These are phyloP conservation scores for Nannospalax galili DNA, from an alignment of 2,113 vertebrate species.

Conservation along the genomic window DNA sequence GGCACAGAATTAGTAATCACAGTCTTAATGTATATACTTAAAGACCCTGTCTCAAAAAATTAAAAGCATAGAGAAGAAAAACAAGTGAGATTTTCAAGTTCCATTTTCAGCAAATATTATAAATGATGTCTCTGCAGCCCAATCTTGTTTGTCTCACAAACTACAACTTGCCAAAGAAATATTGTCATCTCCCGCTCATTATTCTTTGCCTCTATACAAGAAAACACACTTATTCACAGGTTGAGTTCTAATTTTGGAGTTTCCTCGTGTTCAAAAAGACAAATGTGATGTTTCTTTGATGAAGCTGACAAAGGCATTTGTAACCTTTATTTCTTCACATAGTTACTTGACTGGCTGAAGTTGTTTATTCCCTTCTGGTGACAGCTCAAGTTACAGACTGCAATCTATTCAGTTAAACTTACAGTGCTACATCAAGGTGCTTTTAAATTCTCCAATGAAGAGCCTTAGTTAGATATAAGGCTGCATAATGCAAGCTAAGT, in stretches of 20 bases:
- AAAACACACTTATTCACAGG: background rate
- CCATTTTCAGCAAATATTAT: background rate
- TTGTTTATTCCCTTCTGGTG: slow-evolving; percentile 23
- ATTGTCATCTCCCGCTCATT: slow-evolving; percentile 7
- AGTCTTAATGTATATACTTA: slow-evolving; percentile 21
- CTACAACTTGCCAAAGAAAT: slow-evolving; percentile 36
- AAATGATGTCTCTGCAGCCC: slow-evolving; percentile 38
- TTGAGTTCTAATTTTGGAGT: slow-evolving; percentile 39
- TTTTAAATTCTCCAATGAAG: slow-evolving; percentile 30
- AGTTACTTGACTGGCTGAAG: background rate
- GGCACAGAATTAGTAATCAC: background rate
- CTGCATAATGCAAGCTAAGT: background rate
- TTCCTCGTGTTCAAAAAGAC: slow-evolving; percentile 36
- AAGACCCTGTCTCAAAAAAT: background rate
- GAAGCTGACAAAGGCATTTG: slow-evolving; percentile 43
- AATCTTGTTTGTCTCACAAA: background rate
- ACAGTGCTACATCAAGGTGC: background rate
- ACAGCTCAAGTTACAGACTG: background rate
- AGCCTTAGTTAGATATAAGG: background rate
- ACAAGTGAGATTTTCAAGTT: slow-evolving; percentile 6
- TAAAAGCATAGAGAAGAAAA: background rate
- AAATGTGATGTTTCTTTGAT: slow-evolving; percentile 38
- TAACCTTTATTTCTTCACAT: background rate
- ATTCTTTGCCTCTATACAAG: background rate
- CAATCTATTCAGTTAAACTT: background rate